Conservation (phyloP, 2,888 invertebrate genomes). For the Embidobia sp. region DNA sequence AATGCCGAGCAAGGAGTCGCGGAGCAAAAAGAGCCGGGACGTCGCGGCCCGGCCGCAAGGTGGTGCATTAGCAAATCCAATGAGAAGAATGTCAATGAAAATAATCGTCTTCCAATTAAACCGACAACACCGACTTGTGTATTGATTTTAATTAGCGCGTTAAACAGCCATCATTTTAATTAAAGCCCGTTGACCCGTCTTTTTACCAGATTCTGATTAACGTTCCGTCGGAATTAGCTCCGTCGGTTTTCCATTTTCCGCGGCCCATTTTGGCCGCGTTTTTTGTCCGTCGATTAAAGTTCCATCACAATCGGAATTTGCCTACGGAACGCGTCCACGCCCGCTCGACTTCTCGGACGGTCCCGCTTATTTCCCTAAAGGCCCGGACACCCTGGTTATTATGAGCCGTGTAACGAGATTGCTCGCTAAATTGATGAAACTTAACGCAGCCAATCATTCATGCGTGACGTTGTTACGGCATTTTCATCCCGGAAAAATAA, state of each 20-base stretch:
- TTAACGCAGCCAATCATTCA: constrained; percentile 21
- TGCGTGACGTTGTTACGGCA: constrained; percentile 1
- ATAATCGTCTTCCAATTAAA: constrained; percentile 39
- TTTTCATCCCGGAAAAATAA: neutral
- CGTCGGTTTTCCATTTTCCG: constrained; percentile 37
- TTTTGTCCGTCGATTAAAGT: constrained; percentile 30
- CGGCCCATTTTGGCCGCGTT: constrained; percentile 1
- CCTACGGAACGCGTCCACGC: constrained; percentile 20
- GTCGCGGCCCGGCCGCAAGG: constrained; percentile 9
- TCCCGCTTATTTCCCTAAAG: constrained; percentile 56
- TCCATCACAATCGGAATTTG: constrained; percentile 36
- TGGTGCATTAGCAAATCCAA: constrained; percentile 38
- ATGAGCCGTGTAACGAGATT: constrained; percentile 54
- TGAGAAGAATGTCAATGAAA: constrained; percentile 30
- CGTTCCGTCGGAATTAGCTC: constrained; percentile 30
- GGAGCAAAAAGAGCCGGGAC: neutral
- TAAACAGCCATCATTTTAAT: constrained; percentile 35
- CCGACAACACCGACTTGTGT: constrained; percentile 29
- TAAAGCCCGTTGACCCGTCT: constrained; percentile 47
- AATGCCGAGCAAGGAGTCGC: neutral
- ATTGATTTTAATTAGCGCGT: constrained; percentile 54
- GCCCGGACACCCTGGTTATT: constrained; percentile 24
- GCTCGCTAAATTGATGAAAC: constrained; percentile 44
- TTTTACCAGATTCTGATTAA: constrained; percentile 33
- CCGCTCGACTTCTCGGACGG: constrained; percentile 23